Conservation (phyloP, 2,888 invertebrate species). For the Platerodrilus igneus region DNA sequence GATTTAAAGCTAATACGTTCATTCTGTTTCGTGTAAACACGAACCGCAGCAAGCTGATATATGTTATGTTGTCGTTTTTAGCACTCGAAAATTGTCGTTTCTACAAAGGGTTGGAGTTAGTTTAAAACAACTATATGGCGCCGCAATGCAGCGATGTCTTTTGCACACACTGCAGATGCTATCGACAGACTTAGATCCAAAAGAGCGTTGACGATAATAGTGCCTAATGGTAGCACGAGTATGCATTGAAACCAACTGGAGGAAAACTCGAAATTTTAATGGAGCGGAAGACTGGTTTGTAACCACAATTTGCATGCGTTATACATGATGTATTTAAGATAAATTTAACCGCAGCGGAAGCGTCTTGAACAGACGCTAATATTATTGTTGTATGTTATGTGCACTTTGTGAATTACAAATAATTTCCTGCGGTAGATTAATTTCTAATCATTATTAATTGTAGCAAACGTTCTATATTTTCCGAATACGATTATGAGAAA, state of each 20-base stretch:
- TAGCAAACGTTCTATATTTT: too few relatives aligned
- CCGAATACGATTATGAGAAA: too few relatives aligned
- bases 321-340: conserved; percentile 37
- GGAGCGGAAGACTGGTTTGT: conserved; percentile 39
- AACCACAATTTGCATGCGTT: conserved; percentile 42
- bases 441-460: too few relatives aligned
- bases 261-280: conserved; percentile 40
- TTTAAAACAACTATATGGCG: conserved; percentile 16
- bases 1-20: conserved; percentile 42
- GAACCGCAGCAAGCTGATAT: conserved; percentile 31
- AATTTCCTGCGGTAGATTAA: too few relatives aligned
- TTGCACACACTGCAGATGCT: conserved; percentile 29
- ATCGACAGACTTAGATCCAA: conserved; percentile 30
- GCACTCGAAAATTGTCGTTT: conserved; percentile 25
- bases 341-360: conserved; percentile 24
- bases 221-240: conserved; percentile 38
- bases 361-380: too few relatives aligned
- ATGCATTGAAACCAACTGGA: conserved; percentile 40
- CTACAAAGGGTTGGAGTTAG: conserved; percentile 12
- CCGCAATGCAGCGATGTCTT: conserved; percentile 24
- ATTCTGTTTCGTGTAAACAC: conserved; percentile 38
- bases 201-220: conserved; percentile 35
- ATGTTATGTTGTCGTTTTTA: conserved; percentile 23
- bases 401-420: too few relatives aligned
- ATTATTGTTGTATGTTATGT: too few relatives aligned